phyloP scores from a whole-genome alignment of 2,797 vertebrate species.

The Hypotaenidia okinawae region DNA sequence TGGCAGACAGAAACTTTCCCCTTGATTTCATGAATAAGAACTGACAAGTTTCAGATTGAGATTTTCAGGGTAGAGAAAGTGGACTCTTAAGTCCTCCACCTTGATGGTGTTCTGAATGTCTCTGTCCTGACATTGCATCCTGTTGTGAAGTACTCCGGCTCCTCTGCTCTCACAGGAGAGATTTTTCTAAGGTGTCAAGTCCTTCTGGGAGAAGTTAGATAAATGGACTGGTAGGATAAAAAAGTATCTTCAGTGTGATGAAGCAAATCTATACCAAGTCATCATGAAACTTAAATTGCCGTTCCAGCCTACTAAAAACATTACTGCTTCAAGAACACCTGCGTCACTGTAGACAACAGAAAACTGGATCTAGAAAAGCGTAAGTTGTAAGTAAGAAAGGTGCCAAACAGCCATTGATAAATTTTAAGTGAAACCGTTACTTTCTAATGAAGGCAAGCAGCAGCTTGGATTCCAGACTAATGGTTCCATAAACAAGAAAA shows the following conservation, averaged over 20 bases:
- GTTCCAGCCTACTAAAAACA: not conserved
- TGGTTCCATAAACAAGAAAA: not conserved
- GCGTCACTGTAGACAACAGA: not conserved
- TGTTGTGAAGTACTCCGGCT: not conserved
- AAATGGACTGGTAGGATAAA: not conserved
- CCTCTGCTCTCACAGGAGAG: not conserved
- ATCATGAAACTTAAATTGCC: not conserved
- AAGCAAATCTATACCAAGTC: not conserved
- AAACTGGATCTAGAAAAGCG: not conserved
- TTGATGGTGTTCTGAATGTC: not conserved
- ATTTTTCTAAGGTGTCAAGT: not conserved
- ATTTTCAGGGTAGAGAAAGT: not conserved
- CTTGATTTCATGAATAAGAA: not conserved
- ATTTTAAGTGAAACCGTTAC: not conserved
- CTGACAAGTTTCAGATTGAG: not conserved
- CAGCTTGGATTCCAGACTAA: slow-evolving; percentile 5
- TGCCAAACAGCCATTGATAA: not conserved
- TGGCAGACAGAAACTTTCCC: not conserved
- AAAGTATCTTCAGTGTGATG: not conserved
- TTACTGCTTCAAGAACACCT: not conserved
- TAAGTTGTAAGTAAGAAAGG: not conserved
- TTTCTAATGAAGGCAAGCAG: not conserved
- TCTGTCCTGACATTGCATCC: not conserved
- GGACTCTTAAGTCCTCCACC: not conserved
- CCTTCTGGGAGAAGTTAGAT: not conserved